Percentiles rank a stretch among this genome's conserved stretches.
Evolutionary conservation across 1,140 invertebrate species (phyloP).

Genomic region (Diuraphis noxia): DNA sequence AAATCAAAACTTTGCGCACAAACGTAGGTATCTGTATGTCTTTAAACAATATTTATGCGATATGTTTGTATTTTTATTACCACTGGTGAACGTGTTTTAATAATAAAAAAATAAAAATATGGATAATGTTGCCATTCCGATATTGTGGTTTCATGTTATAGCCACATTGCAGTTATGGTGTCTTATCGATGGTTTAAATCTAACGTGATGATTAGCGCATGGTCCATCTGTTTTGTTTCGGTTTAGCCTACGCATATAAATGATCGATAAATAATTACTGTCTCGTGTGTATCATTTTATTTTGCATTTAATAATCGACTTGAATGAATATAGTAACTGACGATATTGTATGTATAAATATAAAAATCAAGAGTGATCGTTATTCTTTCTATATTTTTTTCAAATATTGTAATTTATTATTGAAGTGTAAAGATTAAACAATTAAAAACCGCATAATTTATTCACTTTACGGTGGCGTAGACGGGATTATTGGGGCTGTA

Average conservation of each 20-base stretch:
- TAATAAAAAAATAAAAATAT: no score
- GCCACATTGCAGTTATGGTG: neutral
- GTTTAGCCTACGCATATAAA: neutral
- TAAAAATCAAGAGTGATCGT: neutral
- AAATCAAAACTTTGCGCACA: neutral
- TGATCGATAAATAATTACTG: neutral
- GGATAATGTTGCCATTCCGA: neutral
- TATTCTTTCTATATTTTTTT: neutral
- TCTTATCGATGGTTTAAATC: neutral
- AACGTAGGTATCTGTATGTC: neutral
- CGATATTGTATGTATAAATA: neutral
- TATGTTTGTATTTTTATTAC: neutral
- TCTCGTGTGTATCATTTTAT: neutral
- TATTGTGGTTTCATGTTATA: neutral
- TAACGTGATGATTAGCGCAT: neutral
- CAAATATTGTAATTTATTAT: conserved; percentile 7
- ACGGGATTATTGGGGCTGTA: neutral
- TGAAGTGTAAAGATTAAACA: conserved; percentile 5
- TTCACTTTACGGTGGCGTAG: neutral
- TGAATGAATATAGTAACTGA: neutral
- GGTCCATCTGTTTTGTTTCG: conserved; percentile 35
- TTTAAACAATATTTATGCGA: neutral
- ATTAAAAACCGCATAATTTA: conserved; percentile 26
- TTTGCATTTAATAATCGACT: neutral
- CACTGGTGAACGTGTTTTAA: neutral